A percentile compares a stretch with the other conserved stretches of the same genome.
phyloP scores from a whole-genome alignment of 92 coral and sea anemone genomes.

The Diadumene lineata region DNA sequence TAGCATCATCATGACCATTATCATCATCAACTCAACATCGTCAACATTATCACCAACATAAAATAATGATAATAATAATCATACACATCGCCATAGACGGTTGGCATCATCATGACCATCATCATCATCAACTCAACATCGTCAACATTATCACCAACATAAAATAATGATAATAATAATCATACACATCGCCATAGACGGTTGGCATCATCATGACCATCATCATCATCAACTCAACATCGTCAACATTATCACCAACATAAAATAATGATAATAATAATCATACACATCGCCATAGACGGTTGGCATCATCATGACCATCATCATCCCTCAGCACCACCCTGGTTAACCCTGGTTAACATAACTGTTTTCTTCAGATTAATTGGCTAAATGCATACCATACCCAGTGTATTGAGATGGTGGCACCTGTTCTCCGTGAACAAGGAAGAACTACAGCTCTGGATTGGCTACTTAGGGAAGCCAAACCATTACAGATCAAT shows the following conservation, averaged over 20 bases:
- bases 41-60: too few species aligned
- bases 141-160: too few species aligned
- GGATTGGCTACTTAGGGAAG: conserved; percentile 40
- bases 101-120: neutral
- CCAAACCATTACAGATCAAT: conserved; percentile 13
- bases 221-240: neutral
- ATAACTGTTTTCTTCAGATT: conserved; percentile 15
- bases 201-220: neutral
- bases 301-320: neutral
- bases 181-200: too few species aligned
- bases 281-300: too few species aligned
- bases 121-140: neutral
- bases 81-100: too few species aligned
- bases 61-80: too few species aligned
- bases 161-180: too few species aligned
- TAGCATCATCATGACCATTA: neutral
- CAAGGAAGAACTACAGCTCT: conserved; percentile 44
- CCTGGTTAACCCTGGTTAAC: neutral
- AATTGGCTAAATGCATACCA: conserved; percentile 51
- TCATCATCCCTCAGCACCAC: too few species aligned
- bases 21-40: neutral
- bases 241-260: neutral
- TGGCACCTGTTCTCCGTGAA: conserved; percentile 35
- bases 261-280: neutral
- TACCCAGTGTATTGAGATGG: conserved; percentile 29